A percentile compares a stretch with the other conserved stretches of the same genome.
Conservation (phyloP, 2,797 vertebrate species). For the Trematomus bernacchii region DNA sequence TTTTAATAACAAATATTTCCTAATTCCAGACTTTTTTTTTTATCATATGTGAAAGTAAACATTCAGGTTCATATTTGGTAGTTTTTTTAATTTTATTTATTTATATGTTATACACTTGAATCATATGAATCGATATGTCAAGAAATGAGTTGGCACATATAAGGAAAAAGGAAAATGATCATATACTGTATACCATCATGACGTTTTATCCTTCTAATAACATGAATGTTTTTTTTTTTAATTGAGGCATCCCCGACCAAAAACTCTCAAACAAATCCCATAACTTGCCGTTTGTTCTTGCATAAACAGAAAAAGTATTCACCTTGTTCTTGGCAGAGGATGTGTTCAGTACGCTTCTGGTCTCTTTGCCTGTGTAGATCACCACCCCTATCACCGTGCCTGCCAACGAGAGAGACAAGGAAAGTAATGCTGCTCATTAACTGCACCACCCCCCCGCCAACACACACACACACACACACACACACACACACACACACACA, state of each 20-base stretch:
- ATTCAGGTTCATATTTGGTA: no score
- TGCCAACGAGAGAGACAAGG: conserved; percentile 82
- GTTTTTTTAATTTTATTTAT: not conserved
- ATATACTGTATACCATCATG: not conserved
- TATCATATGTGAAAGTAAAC: not conserved
- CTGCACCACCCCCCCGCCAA: not conserved
- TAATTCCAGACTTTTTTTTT: not conserved
- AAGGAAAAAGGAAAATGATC: not conserved
- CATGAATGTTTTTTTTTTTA: not conserved
- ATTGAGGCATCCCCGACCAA: not conserved
- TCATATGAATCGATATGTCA: not conserved
- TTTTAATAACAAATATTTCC: not conserved
- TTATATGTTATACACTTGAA: not conserved
- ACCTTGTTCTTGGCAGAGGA: conserved; percentile 98
- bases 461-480: conserved; percentile 34
- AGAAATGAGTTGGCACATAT: fast-evolving
- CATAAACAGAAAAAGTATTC: conserved; percentile 49
- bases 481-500: no score
- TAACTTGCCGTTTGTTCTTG: not conserved
- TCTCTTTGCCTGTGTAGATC: conserved; percentile 99
- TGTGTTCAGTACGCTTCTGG: conserved; percentile 96
- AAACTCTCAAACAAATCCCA: not conserved
- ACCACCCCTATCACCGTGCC: conserved; percentile 98
- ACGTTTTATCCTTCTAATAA: not conserved
- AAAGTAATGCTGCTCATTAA: conserved; percentile 77